Evolutionary conservation across 2,113 vertebrate genomes (phyloP), one percentile per base, ranked within the genome.

Genomic region (Dunckerocampus dactyliophorus): DNA sequence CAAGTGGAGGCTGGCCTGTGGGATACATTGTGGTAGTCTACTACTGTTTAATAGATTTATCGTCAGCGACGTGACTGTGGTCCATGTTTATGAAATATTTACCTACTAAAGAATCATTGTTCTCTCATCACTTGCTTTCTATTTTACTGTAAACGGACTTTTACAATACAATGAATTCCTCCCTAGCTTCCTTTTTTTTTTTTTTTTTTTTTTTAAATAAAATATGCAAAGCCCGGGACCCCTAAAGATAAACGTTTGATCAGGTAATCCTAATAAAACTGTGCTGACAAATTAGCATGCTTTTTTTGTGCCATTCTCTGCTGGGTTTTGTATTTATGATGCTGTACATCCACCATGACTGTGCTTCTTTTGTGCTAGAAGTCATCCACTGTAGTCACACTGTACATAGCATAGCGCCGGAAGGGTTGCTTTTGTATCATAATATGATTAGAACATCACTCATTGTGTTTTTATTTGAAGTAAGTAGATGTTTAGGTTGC

Each of bases 281-380:
- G 79, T 78, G 70, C 82, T 81, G 69, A 57, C 66, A 77, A 70
- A 76, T 87, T 79, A 81, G 85, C 88, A 85, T 87, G 86, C 74
- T 80, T 75, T 81, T 74, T 77, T 83, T 78, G 70, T 21, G 59
- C 83, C 74, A 59, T 75, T 73, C 67, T 69, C 67, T 81, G 78
- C 79, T 84, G 75, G 65, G 61, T 81, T 81, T 43, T 76, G 74
- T 82, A 76, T 70, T 83, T 78, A 76, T 81, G 64, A 72, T 77
- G 71, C 49, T 82, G 73, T 84, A 72, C 77, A 79, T 86, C 37
- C 19, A 42, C n/a, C 67, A 59, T 71, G 60, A 43, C 66, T 56
- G 42, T 63, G 62, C 76, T 58, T 80, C 67, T 78, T 77, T 79
- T 62, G 51, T 71, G 66, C 55, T 56, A 67, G 69, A 53, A 53